Evolutionary conservation across 2,888 invertebrate genomes (phyloP), one percentile per base, ranked within the genome.

Genomic region (Tridacna crocea): DNA sequence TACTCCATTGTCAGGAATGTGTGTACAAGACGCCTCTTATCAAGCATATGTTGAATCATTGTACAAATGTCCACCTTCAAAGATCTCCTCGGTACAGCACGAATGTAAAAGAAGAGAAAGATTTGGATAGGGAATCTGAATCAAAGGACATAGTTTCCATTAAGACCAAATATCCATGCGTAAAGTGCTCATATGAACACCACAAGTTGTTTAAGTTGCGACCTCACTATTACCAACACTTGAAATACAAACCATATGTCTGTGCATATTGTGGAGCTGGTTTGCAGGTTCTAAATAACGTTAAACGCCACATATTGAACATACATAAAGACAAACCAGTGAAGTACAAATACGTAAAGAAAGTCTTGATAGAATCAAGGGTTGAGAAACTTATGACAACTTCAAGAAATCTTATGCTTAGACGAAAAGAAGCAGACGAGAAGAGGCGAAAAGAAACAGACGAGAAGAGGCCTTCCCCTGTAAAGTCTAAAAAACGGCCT

Each of bases 1-100:
- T 63, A 36, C 72, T 87, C 8, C 58, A 75, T 26, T 87, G 87
- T 36, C 26, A 58, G 12, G 26, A 77, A 22, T 89, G 89, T 79
- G 65, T 79, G 0, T 89, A 88, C 72, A 85, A 85, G 19, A 84
- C 88, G 3, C 81, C 83, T 15, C 72, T 89, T 26, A 76, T 83
- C 11, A 87, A 88, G 48, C 85, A 88, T 36, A 87, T 88, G 79
- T 74, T 84, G 0, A 83, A 84, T 48, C 89, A 89, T 26, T 87
- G 87, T 55, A 77, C 48, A 24, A 72, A 83, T 78, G 79, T 84
- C 11, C 87, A 87, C 51, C 51, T 66, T 17, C 80, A 83, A 61
- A 72, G 68, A 55, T 55, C 75, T 27, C 24, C 68, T 17, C 66
- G 63, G 22, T 36, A 48, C 47, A 26, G 58, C 47, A 55, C 61